Percentiles rank a stretch among this genome's conserved stretches.
phyloP scores from a whole-genome alignment of 2,113 vertebrate species.

The Ceyx melanurus region DNA sequence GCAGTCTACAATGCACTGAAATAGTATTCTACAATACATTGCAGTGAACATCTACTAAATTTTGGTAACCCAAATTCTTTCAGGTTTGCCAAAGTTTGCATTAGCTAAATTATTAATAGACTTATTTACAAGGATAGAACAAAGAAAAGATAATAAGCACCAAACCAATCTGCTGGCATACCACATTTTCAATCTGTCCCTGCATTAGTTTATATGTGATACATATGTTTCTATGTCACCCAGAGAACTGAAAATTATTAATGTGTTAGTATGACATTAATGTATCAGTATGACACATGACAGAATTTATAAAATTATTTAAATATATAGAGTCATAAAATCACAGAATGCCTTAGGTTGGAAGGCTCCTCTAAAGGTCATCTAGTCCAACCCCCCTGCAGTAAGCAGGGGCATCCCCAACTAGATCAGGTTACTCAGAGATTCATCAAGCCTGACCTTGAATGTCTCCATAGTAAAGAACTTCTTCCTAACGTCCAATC shows the following conservation, averaged over 20 bases:
- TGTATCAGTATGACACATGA: too few species aligned
- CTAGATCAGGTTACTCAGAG: too few species aligned
- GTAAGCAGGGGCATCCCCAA: too few species aligned
- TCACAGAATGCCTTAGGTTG: too few species aligned
- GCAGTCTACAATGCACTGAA: background rate
- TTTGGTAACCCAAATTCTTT: background rate
- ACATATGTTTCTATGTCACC: background rate
- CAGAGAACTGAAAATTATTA: background rate
- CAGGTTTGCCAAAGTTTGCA: background rate
- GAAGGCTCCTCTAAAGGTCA: too few species aligned
- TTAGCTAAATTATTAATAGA: background rate
- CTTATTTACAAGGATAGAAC: background rate
- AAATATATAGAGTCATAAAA: background rate
- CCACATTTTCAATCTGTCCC: background rate
- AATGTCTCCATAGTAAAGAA: too few species aligned
- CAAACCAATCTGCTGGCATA: fast-evolving
- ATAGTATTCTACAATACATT: background rate
- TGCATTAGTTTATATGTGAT: background rate
- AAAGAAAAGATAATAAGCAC: background rate
- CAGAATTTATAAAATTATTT: too few species aligned
- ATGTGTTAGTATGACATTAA: background rate
- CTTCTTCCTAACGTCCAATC: too few species aligned
- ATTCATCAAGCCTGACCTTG: too few species aligned
- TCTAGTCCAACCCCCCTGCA: too few species aligned
- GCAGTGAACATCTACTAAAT: background rate